Evolutionary conservation across 2,113 vertebrate genomes (phyloP).

Genomic region (Myotis yumanensis): DNA sequence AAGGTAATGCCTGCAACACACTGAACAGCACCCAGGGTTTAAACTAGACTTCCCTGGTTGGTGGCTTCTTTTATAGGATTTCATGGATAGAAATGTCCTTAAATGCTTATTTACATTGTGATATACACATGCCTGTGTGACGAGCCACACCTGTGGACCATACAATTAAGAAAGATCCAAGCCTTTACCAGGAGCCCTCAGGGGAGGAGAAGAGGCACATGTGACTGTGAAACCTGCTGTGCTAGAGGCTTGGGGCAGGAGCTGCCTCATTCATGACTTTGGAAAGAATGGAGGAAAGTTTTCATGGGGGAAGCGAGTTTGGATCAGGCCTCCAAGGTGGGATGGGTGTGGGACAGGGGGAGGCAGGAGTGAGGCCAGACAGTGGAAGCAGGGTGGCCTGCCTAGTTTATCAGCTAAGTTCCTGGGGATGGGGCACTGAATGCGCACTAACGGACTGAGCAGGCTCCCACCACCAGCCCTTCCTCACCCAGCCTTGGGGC

Average conservation of each 20-base stretch:
- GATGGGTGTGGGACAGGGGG: too few species aligned
- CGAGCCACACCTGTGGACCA: not conserved
- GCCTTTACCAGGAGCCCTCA: not conserved
- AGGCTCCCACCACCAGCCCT: not conserved
- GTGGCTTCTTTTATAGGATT: not conserved
- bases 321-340: not conserved
- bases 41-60: not conserved
- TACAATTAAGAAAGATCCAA: not conserved
- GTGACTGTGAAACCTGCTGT: fast-evolving
- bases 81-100: not conserved
- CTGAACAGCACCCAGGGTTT: not conserved
- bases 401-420: not conserved
- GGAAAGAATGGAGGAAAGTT: not conserved
- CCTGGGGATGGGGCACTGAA: too few species aligned
- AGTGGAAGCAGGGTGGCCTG: too few species aligned
- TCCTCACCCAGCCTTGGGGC: fast-evolving
- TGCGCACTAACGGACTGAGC: too few species aligned
- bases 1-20: not conserved
- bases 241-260: not conserved
- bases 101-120: not conserved
- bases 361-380: not conserved
- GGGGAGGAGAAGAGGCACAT: too few species aligned
- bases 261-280: not conserved
- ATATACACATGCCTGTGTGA: not conserved
- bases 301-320: not conserved